Conservation (phyloP, 1,140 invertebrate genomes). For the Drosophila navojoa region DNA sequence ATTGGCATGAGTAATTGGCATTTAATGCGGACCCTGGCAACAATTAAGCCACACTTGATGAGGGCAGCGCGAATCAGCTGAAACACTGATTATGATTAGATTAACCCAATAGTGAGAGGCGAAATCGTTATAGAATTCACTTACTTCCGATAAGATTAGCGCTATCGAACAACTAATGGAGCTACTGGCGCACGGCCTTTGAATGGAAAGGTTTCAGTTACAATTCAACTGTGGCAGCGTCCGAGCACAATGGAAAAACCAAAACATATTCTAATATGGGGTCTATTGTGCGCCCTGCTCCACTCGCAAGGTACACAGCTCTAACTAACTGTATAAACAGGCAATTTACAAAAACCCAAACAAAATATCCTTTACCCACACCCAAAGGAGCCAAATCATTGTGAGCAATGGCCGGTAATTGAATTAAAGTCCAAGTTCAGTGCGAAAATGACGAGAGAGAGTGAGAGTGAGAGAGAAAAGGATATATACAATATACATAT, state of each 20-base stretch:
- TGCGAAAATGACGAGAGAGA: constrained; percentile 16
- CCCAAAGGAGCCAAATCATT: constrained; percentile 26
- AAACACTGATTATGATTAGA: neutral
- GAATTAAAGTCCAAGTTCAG: constrained; percentile 64
- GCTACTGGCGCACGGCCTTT: constrained; percentile 33
- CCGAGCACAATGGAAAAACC: constrained; percentile 45
- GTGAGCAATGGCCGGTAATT: constrained; percentile 67
- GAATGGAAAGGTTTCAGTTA: constrained; percentile 34
- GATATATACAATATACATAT: constrained; percentile 41
- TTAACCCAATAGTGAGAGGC: neutral
- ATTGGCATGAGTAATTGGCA: constrained; percentile 38
- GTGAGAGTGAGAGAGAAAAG: neutral
- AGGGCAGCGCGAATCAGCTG: neutral
- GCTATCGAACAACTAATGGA: constrained; percentile 51
- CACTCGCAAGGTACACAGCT: constrained; percentile 55
- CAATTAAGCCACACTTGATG: constrained; percentile 32
- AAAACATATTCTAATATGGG: constrained; percentile 41
- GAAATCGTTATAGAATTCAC: constrained; percentile 41
- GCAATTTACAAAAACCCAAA: constrained; percentile 27
- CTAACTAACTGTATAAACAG: neutral
- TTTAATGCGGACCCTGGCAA: constrained; percentile 45
- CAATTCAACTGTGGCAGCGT: constrained; percentile 22
- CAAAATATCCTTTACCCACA: constrained; percentile 5
- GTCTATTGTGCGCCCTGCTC: constrained; percentile 49
- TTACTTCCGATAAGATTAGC: constrained; percentile 63